Base-by-base conservation (phyloP, 2,113 vertebrate species). In the Eidolon helvum region DNA sequence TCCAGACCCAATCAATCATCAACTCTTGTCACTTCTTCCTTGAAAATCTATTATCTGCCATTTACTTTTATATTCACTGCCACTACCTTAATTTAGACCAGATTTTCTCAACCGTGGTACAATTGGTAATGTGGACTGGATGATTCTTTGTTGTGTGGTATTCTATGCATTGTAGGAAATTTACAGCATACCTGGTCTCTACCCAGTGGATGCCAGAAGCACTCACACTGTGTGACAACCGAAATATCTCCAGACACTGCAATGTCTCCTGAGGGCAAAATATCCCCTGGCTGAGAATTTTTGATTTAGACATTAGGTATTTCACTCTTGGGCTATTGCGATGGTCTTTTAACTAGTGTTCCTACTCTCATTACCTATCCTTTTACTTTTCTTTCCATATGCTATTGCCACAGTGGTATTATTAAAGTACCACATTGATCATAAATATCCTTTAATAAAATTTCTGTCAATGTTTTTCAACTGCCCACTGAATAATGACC, bases 401-500 rank as follows among this genome's bases (percentile, higher is more conserved):
- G 16, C 3, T 61, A 77, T 33, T 83, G 48, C 12, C 63, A 48
- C 61, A 68, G 55, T 19, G 48, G 22, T 80, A 53, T 79, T 45
- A 43, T 74, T 59, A 40, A 88, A 79, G 26, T 55, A 74, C 57
- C 30, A 48, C 5, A 40, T 1, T 63, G 65, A 71, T n/a, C 59
- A 38, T 9, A 4, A 93, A 94, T 96, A 96, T 72, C 65, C 40
- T 94, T 85, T 55, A 10, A 68, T 57, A 87, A 87, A 57, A 69
- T 43, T 90, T 59, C 50, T 93, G 75, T 68, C 24, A 12, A 19
- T n/a, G 74, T 94, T 87, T 71, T 53, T 87, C 10, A 72, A 43
- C 33, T 38, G 7, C 59, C 80, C n/a, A 43, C 18, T 83, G 22
- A 90, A 72, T 79, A 79, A 78, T 94, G 40, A 84, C 30, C 28